Percentiles rank a stretch among this genome's conserved stretches.
phyloP scores from a whole-genome alignment of 1,140 invertebrate genomes.

The Penaeus chinensis region DNA sequence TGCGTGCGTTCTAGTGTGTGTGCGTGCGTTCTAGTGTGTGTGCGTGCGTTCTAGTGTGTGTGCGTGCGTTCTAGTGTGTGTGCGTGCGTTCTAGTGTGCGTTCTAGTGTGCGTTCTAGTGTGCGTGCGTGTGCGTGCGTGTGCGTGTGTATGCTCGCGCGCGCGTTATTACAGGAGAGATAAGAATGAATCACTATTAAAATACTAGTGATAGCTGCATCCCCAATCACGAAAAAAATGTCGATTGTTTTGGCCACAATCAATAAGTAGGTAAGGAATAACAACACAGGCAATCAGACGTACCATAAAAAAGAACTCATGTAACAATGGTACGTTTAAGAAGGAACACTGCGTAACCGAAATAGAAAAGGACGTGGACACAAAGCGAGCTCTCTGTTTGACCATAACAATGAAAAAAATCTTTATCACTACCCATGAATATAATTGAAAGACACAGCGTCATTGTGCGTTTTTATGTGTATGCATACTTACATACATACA shows the following conservation, averaged over 20 bases:
- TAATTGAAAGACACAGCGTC: background rate
- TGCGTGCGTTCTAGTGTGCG: no score
- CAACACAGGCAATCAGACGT: no score
- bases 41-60: no score
- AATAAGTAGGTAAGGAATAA: no score
- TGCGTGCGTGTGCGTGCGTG: no score
- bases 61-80: no score
- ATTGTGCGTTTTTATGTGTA: constrained; percentile 1
- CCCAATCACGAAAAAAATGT: background rate
- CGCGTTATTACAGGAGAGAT: background rate
- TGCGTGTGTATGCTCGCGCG: no score
- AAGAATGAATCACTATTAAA: constrained; percentile 30
- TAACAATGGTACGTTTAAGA: background rate
- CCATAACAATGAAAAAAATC: background rate
- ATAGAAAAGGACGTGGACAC: background rate
- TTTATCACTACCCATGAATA: constrained; percentile 6
- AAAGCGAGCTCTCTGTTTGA: background rate
- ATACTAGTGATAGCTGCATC: background rate
- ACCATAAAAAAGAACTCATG: no score
- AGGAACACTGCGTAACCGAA: background rate
- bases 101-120: no score
- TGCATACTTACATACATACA: background rate
- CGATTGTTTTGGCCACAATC: no score
- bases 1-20: no score
- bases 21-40: no score